Conservation (phyloP, 2,888 invertebrate genomes). For the Omphaloscelis lunosa region DNA sequence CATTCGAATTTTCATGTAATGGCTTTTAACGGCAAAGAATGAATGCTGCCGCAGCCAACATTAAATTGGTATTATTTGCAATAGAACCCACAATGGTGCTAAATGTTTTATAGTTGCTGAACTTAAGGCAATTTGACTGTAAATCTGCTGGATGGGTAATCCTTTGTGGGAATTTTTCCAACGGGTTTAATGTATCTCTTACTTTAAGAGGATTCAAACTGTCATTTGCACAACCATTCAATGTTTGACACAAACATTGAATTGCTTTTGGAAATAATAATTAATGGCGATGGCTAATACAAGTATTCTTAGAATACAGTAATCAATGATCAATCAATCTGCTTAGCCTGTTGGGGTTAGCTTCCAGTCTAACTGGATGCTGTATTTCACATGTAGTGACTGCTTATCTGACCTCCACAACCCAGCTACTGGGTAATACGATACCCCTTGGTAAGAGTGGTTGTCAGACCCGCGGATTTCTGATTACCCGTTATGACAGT, state of each 20-base stretch:
- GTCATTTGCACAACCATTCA: no score
- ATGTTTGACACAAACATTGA: no score
- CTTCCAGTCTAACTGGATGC: not conserved
- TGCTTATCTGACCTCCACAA: not conserved
- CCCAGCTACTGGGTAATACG: not conserved
- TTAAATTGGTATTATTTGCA: conserved; percentile 59
- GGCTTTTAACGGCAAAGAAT: conserved; percentile 56
- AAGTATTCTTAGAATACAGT: not conserved
- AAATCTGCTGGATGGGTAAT: conserved; percentile 31
- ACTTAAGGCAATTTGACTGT: conserved; percentile 40
- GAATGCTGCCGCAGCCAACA: conserved; percentile 37
- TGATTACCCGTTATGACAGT: not conserved
- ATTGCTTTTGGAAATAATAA: no score
- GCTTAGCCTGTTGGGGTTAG: not conserved
- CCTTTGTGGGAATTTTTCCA: conserved; percentile 14
- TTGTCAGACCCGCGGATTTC: not conserved
- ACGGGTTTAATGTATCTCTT: conserved; percentile 4
- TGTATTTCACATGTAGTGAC: not conserved
- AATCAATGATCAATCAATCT: not conserved
- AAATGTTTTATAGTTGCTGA: conserved; percentile 57
- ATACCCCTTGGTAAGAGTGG: not conserved
- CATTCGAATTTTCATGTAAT: conserved; percentile 55
- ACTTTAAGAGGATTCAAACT: conserved; percentile 13
- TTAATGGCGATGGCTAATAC: not conserved
- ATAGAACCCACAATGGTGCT: conserved; percentile 33